Base-by-base conservation (phyloP, 2,888 invertebrate species). In the Zygaena filipendulae region DNA sequence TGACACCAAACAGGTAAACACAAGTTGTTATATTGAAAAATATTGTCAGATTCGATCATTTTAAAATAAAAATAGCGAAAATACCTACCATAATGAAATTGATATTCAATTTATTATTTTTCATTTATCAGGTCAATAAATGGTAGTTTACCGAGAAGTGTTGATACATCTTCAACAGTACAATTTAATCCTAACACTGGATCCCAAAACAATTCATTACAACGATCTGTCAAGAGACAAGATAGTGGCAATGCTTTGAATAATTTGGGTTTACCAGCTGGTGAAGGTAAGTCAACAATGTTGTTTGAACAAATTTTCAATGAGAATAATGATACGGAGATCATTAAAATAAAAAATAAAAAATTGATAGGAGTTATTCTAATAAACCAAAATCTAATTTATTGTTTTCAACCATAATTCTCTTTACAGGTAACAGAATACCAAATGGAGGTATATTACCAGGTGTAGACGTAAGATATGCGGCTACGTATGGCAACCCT, bases 401-500 rank as follows among this genome's bases (percentile, higher is more conserved):
- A n/a, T n/a, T n/a, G n/a, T n/a, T n/a, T n/a, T n/a, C n/a, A n/a
- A n/a, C n/a, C n/a, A n/a, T n/a, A n/a, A n/a, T n/a, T n/a, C 11
- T 41, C 43, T 3, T 39, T 42, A 38, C 48, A 55, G 59, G 52
- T 3, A 58, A 39, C 20, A 51, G 75, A 18, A 45, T 74, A 25
- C 74, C 72, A 19, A 77, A 77, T 25, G 74, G 77, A 2, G 69
- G 74, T 7, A 53, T 77, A 3, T 56, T 80, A 13, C 71, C 75
- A 23, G 77, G 79, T 13, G 88, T 94, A 13, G 94, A 94, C 62
- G 92, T 93, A 2, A 81, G 93, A 40, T 95, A 90, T 61, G 92
- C 92, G 27, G 94, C 95, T 19, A 89, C 92, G 4, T 95, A 95
- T 53, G 91, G 92, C 31, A 95, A 95, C 67, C 94, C 94, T 1